Percentiles rank a stretch among this genome's conserved stretches.
These are phyloP conservation scores for Melanophora roralis DNA, from an alignment of 2,888 invertebrate genomes.

Conservation along the genomic window DNA sequence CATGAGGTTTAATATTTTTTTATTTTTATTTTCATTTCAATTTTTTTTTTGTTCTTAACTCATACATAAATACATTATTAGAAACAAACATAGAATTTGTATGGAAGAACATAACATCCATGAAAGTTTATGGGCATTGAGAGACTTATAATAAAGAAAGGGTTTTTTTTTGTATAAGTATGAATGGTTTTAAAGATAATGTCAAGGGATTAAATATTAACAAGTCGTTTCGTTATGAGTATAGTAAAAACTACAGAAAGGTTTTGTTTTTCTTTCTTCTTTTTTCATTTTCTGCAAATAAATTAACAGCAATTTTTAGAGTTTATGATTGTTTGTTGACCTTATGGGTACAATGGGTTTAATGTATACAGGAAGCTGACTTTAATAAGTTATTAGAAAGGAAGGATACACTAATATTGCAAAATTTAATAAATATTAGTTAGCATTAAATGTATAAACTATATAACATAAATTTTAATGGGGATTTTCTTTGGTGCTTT, in stretches of 20 bases:
- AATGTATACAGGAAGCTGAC: slow-evolving; percentile 5
- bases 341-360: slow-evolving; percentile 17
- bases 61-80: neutral
- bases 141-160: neutral
- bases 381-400: slow-evolving; percentile 35
- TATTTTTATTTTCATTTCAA: neutral
- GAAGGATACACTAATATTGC: neutral
- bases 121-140: neutral
- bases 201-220: slow-evolving; percentile 54
- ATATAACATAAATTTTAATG: neutral
- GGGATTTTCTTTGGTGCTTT: neutral
- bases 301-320: slow-evolving; percentile 45
- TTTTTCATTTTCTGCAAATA: slow-evolving; percentile 5
- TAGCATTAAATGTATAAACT: neutral
- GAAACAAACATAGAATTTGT: neutral
- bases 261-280: neutral
- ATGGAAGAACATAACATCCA: neutral
- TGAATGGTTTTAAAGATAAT: slow-evolving; percentile 52
- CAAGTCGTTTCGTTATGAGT: slow-evolving; percentile 1
- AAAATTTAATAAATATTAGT: slow-evolving; percentile 25
- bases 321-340: slow-evolving; percentile 38
- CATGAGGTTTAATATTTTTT: slow-evolving; percentile 5
- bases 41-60: neutral
- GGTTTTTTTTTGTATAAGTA: neutral
- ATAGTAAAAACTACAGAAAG: neutral